These are phyloP conservation scores for Rhynchonycteris naso DNA, from an alignment of 2,797 vertebrate species.

Conservation along the genomic window DNA sequence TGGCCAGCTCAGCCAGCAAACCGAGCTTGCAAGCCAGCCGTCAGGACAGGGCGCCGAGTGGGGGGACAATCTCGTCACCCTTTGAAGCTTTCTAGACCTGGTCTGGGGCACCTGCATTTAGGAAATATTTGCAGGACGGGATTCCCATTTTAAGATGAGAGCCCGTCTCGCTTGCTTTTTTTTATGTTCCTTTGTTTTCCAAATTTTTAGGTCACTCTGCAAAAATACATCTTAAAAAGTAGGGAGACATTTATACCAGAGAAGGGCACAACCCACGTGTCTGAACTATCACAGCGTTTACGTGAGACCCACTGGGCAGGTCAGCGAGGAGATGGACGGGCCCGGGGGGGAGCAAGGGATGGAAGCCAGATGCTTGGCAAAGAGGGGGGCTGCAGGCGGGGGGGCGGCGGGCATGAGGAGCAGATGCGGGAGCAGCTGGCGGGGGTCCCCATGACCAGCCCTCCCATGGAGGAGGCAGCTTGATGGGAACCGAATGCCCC, in stretches of 20 bases:
- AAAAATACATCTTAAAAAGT: background rate
- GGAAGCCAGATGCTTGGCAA: background rate
- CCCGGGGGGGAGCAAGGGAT: fast-evolving
- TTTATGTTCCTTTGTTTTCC: background rate
- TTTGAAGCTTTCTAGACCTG: too few relatives aligned
- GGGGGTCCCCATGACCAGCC: background rate
- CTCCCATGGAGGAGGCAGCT: too few relatives aligned
- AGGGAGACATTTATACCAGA: background rate
- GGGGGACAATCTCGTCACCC: too few relatives aligned
- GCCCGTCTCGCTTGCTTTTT: fast-evolving
- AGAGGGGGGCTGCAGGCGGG: background rate
- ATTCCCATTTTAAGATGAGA: fast-evolving
- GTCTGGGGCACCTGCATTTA: too few relatives aligned
- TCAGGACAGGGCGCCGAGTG: too few relatives aligned
- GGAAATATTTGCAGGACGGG: too few relatives aligned
- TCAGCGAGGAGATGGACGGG: fast-evolving
- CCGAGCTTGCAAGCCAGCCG: too few relatives aligned
- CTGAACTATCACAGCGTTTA: background rate
- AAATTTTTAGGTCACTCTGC: background rate
- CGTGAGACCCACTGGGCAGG: too few relatives aligned
- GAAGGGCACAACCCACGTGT: fast-evolving
- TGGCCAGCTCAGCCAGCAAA: too few relatives aligned
- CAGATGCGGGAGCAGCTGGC: fast-evolving
- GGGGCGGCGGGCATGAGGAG: fast-evolving
- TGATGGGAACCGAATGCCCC: fast-evolving